These are phyloP conservation scores for Matsumurasca onukii DNA, from an alignment of 1,140 invertebrate species.

Conservation along the genomic window DNA sequence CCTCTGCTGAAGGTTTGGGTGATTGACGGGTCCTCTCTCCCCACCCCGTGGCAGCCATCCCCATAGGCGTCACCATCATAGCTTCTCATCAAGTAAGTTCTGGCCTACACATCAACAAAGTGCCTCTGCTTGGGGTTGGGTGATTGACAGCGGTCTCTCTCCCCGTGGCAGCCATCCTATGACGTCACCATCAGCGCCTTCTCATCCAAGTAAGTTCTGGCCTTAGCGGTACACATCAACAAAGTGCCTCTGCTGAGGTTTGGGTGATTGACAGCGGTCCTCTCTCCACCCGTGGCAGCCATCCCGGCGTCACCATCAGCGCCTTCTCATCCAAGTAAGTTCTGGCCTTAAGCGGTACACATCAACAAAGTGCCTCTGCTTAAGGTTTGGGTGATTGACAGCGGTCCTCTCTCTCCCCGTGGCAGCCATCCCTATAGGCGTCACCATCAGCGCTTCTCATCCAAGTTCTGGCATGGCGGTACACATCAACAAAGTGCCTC, in stretches of 20 bases:
- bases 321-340: slow-evolving; percentile 15
- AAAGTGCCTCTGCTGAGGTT: neutral
- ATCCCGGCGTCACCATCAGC: slow-evolving; percentile 6
- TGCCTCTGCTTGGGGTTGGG: neutral
- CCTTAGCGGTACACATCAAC: neutral
- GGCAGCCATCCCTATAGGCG: slow-evolving; percentile 5
- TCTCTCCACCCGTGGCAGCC: neutral
- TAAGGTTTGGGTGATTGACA: neutral
- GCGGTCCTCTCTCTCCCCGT: neutral
- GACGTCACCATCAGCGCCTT: slow-evolving; percentile 18
- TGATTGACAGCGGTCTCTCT: neutral
- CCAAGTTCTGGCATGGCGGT: no score
- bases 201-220: slow-evolving; percentile 10
- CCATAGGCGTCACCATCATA: slow-evolving; percentile 8
- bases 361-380: neutral
- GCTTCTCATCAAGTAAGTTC: slow-evolving; percentile 18
- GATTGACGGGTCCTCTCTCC: neutral
- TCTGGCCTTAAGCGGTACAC: neutral
- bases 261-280: neutral
- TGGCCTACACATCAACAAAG: neutral
- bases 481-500: neutral
- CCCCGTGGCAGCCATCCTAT: neutral
- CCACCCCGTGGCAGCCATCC: slow-evolving; percentile 2
- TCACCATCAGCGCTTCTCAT: slow-evolving; percentile 14
- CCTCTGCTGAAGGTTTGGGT: slow-evolving; percentile 7